A percentile compares a stretch with the other conserved stretches of the same genome.
Conservation (phyloP, 2,888 invertebrate species). For the Carterocephalus palaemon region DNA sequence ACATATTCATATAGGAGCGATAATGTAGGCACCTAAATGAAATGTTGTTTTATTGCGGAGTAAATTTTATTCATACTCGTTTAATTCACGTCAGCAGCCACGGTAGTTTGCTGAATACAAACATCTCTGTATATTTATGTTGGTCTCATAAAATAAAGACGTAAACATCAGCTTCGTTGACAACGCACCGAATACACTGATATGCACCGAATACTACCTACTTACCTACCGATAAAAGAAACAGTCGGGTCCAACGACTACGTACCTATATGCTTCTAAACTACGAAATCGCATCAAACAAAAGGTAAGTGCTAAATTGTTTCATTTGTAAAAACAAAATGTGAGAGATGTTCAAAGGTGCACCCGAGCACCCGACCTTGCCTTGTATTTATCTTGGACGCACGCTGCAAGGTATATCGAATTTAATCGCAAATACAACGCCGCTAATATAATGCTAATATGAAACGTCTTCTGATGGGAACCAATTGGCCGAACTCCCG, state of each 20-base stretch:
- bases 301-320: too few species aligned
- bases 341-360: conserved; percentile 10
- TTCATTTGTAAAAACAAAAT: conserved; percentile 20
- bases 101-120: neutral
- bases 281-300: too few species aligned
- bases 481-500: conserved; percentile 51
- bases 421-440: conserved; percentile 36
- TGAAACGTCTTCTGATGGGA: conserved; percentile 48
- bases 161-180: conserved; percentile 10
- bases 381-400: conserved; percentile 45
- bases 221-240: too few species aligned
- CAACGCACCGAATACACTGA: too few species aligned
- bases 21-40: too few species aligned
- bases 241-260: too few species aligned
- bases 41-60: too few species aligned
- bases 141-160: neutral
- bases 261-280: too few species aligned
- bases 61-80: too few species aligned
- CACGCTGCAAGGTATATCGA: conserved; percentile 34
- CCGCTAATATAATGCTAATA: conserved; percentile 37
- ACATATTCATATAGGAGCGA: too few species aligned
- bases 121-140: too few species aligned
- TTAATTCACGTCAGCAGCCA: neutral
- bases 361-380: conserved; percentile 29
- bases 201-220: conserved; percentile 2